Base-by-base conservation (phyloP, 2,797 vertebrate genomes). In the Triplophysa bombifrons region DNA sequence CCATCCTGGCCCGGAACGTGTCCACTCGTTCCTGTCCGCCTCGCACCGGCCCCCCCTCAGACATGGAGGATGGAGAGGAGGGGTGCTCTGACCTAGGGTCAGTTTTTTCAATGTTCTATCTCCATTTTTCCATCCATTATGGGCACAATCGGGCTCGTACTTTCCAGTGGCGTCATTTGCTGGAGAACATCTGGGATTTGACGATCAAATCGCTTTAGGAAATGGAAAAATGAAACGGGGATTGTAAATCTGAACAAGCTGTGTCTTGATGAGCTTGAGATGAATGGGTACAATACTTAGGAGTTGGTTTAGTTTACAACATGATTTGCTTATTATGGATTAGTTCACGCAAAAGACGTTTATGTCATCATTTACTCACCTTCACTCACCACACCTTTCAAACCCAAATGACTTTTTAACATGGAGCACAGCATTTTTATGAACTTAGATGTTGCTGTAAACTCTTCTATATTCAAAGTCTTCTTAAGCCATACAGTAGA, bases 21-120 rank as follows among this genome's bases (percentile, higher is more conserved):
- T 99, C 97, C 1, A 98, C 97, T 0, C 96, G 97, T 66, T 99
- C 97, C 0, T 99, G 97, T 34, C 97, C 97, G 5, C 94, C 96
- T 0, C 95, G 95, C 78, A 98, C 97, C 89, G 94, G 96, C 89
- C 94, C 95, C 61, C 93, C 93, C 13, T 93, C 93, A 0, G 95
- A 97, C 84, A 73, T 95, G 87, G 97, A 98, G 88, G 97, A 98
- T 80, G 95, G 96, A 20, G 96, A 97, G 1, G 96, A 97, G 30
- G 92, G 91, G 84, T 87, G 75, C 73, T 66, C 92, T 0, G 93
- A 94, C 85, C 95, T 84, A 76, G 96, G 96, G 97, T 98, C 85
- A 81, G 96, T 91, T 48, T 58, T 50, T 72, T 63, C 53, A 50
- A 19, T 34, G 63, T 64, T 9, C 20, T 51, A 5, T 53, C 22